Percentiles rank a stretch among this genome's conserved stretches.
Conservation (phyloP, 2,113 vertebrate species). For the Colossoma macropomum region DNA sequence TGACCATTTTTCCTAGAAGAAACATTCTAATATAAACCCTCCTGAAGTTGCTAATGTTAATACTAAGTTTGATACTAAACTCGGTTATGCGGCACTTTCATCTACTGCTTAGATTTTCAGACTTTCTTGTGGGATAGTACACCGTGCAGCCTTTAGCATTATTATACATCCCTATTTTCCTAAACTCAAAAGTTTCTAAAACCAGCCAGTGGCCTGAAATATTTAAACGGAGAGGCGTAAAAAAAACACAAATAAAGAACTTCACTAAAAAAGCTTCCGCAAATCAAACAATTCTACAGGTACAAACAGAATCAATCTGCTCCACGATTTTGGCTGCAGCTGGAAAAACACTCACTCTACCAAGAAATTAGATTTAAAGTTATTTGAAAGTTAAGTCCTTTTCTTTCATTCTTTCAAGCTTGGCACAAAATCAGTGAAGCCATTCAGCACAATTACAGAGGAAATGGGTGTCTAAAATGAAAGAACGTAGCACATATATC, state of each 20-base stretch:
- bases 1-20: too few relatives aligned
- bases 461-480: slow-evolving; percentile 4
- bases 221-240: too few relatives aligned
- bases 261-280: background rate
- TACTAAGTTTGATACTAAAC: too few relatives aligned
- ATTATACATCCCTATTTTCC: background rate
- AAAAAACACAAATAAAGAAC: background rate
- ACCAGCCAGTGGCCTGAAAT: background rate
- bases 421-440: background rate
- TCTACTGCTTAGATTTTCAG: too few relatives aligned
- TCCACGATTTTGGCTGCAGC: too few relatives aligned
- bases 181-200: background rate
- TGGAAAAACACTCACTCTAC: background rate
- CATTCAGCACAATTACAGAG: slow-evolving; percentile 1
- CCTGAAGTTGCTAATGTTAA: too few relatives aligned
- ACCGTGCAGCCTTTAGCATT: too few relatives aligned
- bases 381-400: background rate
- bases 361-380: background rate
- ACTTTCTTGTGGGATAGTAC: too few relatives aligned
- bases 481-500: slow-evolving; percentile 1
- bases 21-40: too few relatives aligned
- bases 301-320: background rate
- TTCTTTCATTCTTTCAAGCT: background rate
- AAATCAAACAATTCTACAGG: background rate
- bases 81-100: too few relatives aligned